Base-by-base conservation (phyloP, 2,113 vertebrate genomes). In the Petromus typicus region DNA sequence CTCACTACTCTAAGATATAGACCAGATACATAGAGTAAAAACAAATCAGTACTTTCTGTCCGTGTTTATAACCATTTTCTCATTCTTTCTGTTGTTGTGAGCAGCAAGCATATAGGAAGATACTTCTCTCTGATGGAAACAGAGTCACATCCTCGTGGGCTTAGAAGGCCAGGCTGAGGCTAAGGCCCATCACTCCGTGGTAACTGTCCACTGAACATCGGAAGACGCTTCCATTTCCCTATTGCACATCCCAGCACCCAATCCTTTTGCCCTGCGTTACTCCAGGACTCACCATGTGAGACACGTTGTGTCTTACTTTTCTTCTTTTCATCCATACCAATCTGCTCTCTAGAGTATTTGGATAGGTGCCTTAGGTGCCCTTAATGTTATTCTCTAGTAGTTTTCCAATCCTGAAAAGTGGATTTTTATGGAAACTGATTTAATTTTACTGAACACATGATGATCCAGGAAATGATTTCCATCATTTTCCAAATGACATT, bases 341-440 rank as follows among this genome's bases (percentile, higher is more conserved):
- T 48, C 73, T 75, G 43, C 27, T 25, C 34, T 34, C 12, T 57
- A 4, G 13, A 9, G 1, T 45, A 51, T 30, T 37, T 64, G 5
- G 9, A 0, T 18, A 1, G 73, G 30, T 78, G 3, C 7, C 3
- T 45, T 73, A 45, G 11, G 3, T 2, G 2, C 4, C 34, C 17
- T 48, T 66, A 37, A 27, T 73, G 8, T 95, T 63, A 88, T 16
- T 92, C 51, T 56, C 13, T 1, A 34, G 13, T 37, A 76, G 27
- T 40, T 87, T 79, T 14, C 16, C 27, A 57, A 89, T 7, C 20
- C 43, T 78, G 48, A 78, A 88, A 67, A 78, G n/a, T 1, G 0
- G 56, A 57, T 23, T 73, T 87, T 76, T 10, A 73, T 23, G 1
- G 9, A n/a, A 57, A 34, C 2, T 66, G 11, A 63, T 94, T 89